These are phyloP conservation scores for Macrochelys suwanniensis DNA, from an alignment of 2,797 vertebrate genomes.

Conservation along the genomic window DNA sequence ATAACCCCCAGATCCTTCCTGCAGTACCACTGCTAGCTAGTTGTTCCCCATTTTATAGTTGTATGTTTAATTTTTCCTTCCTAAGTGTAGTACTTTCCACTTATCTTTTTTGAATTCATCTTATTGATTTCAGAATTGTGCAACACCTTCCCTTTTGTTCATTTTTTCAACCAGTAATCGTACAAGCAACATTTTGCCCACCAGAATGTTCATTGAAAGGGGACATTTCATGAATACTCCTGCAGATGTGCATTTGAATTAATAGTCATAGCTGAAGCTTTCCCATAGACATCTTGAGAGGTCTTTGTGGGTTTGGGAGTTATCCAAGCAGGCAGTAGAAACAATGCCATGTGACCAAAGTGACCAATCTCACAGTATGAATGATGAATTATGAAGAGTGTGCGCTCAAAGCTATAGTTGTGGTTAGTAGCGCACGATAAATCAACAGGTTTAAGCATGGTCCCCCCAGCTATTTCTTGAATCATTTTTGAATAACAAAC, in stretches of 20 bases:
- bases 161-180: accelerated
- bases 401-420: too few species aligned
- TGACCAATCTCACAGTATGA: background rate
- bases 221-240: accelerated
- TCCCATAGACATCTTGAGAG: background rate
- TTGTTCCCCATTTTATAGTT: background rate
- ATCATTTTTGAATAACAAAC: background rate
- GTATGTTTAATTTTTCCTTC: background rate
- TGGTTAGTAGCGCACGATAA: background rate
- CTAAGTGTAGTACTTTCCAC: background rate
- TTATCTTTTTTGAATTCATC: background rate
- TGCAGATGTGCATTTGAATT: background rate
- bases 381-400: accelerated
- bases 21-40: background rate
- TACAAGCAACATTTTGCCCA: background rate
- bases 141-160: background rate
- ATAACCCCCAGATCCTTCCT: background rate
- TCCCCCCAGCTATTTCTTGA: background rate
- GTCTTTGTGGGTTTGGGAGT: background rate
- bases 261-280: background rate
- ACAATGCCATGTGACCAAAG: accelerated
- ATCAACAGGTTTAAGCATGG: background rate
- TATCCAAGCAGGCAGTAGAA: background rate
- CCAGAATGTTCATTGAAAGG: background rate
- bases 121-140: background rate